Conservation (phyloP, 2,888 invertebrate species). For the Rhyacophila evoluta region DNA sequence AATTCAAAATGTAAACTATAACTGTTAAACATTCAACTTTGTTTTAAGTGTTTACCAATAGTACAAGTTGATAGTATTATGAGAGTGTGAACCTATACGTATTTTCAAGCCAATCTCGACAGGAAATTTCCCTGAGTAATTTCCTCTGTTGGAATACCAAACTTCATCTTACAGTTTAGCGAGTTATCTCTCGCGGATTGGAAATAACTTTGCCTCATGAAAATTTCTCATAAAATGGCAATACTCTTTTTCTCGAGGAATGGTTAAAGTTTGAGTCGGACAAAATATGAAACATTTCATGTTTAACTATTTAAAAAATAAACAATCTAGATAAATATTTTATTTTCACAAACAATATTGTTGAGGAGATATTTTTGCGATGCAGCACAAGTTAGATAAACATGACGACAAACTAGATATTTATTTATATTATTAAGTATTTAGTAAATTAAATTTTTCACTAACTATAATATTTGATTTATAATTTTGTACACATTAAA, state of each 20-base stretch:
- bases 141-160: conserved; percentile 42
- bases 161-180: conserved; percentile 35
- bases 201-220: conserved; percentile 33
- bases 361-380: too few relatives aligned
- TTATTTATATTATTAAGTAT: too few relatives aligned
- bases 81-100: conserved; percentile 28
- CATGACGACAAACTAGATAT: too few relatives aligned
- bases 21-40: neutral
- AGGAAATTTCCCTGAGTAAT: conserved; percentile 39
- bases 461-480: too few relatives aligned
- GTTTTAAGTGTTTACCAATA: conserved; percentile 25
- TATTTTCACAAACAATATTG: neutral
- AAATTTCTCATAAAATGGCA: conserved; percentile 28
- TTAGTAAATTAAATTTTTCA: too few relatives aligned
- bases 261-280: neutral
- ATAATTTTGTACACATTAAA: too few relatives aligned
- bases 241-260: conserved; percentile 20
- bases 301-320: neutral
- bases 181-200: conserved; percentile 38
- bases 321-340: neutral
- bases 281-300: conserved; percentile 1
- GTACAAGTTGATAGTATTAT: conserved; percentile 17
- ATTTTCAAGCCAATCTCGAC: conserved; percentile 38
- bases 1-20: neutral
- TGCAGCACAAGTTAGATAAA: too few relatives aligned